Evolutionary conservation across 2,113 vertebrate genomes (phyloP), one percentile per base, ranked within the genome.

Genomic region (Xyliphius kryptos): DNA sequence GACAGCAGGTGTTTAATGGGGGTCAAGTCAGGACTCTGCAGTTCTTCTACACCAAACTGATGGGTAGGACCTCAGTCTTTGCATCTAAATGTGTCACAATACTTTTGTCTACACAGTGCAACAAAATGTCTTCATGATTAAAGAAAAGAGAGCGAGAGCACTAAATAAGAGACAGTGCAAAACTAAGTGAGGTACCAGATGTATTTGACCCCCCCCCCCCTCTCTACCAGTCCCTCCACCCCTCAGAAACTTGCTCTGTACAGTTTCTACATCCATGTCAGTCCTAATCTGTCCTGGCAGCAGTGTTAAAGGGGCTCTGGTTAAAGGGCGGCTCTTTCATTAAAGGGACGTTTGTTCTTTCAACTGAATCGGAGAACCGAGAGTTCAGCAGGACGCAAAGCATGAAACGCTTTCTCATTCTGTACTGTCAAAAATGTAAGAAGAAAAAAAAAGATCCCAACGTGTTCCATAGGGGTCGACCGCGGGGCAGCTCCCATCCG

Each of bases 301-400:
- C 43, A 47, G 44, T 32, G 67, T 54, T 59, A 63, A 48, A 61
- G 67, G 56, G 58, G 8, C 5, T 32, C 22, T 19, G 6, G 41
- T 68, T 71, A 68, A 74, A 71, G 72, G 68, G 68, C 53, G 56
- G 44, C 10, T 37, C 53, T 38, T 19, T 32, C 20, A 20, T 65
- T 69, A 66, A 51, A 66, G 49, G 37, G 32, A 55, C 11, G 22
- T 58, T 58, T 54, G 50, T 26, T 63, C 17, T 17, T 47, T 47
- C 43, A 19, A 36, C 50, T 56, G 44, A 2, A 36, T 56, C 22
- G 6, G 2, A 36, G 14, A 58, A 46, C n/a, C n/a, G 22, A 2
- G 3, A 43, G 17, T 22, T 15, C 12, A 26, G 43, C 50, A 48
- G 26, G 16, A 38, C 43, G 38, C 41, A 61, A 49, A 16, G 44